phyloP scores from a whole-genome alignment of 2,797 vertebrate genomes.

The Darevskia nairensis region DNA sequence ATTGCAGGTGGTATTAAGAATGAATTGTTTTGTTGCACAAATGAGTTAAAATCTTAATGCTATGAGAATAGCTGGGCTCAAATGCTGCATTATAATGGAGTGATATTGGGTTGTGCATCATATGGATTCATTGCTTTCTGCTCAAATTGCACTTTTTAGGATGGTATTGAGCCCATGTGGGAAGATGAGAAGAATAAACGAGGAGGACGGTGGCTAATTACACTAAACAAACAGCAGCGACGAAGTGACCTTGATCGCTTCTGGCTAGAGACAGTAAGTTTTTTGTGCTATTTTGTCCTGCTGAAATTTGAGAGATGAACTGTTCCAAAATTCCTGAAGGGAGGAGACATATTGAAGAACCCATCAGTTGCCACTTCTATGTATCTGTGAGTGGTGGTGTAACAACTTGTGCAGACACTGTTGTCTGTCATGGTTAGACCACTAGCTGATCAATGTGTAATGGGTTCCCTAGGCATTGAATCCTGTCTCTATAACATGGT shows the following conservation, averaged over 20 bases:
- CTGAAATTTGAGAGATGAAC: neutral
- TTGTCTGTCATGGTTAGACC: neutral
- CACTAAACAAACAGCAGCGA: constrained; percentile 95
- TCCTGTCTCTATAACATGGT: neutral
- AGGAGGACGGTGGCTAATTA: constrained; percentile 96
- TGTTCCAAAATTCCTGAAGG: neutral
- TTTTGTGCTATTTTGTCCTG: constrained; percentile 12
- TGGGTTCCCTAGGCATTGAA: neutral
- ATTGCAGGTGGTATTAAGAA: neutral
- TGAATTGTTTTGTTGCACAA: neutral
- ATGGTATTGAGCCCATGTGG: constrained; percentile 99
- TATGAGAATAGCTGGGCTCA: neutral
- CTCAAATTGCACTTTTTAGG: constrained; percentile 77
- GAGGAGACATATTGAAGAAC: neutral
- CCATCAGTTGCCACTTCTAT: neutral
- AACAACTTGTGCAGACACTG: neutral
- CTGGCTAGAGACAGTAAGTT: constrained; percentile 96
- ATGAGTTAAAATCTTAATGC: neutral
- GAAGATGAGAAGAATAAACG: constrained; percentile 94
- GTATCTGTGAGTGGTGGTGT: neutral
- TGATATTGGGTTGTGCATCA: neutral
- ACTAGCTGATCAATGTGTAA: neutral
- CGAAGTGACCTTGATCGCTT: constrained; percentile 93
- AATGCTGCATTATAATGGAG: neutral
- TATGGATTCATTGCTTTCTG: neutral